Conservation (phyloP, 2,888 invertebrate species). For the Flabesymbios commensalis region DNA sequence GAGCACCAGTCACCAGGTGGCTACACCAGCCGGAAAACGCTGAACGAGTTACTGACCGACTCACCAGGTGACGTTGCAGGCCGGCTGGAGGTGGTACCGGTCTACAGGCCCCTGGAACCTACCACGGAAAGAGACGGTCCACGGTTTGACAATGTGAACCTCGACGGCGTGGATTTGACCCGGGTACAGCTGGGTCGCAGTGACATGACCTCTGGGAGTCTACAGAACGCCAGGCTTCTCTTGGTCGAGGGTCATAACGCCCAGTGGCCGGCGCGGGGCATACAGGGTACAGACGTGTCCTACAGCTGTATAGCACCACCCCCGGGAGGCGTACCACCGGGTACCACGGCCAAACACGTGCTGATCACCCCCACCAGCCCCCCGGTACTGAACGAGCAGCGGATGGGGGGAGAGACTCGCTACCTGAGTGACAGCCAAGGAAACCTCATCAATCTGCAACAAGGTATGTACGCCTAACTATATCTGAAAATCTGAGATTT, state of each 20-base stretch:
- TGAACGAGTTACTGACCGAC: conserved; percentile 5
- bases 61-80: not conserved
- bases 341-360: not conserved
- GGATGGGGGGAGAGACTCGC: not conserved
- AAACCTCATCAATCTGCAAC: not conserved
- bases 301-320: not conserved
- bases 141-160: not conserved
- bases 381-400: no score
- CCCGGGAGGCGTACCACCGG: not conserved
- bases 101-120: conserved; percentile 14
- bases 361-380: not conserved
- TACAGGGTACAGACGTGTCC: not conserved
- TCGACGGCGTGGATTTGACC: conserved; percentile 1
- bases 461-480: no score
- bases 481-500: no score
- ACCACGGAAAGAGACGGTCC: not conserved
- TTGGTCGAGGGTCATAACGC: not conserved
- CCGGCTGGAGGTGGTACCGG: conserved; percentile 11
- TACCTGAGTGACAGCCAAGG: conserved; percentile 2
- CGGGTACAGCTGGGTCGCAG: not conserved
- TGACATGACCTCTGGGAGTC: not conserved
- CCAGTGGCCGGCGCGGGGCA: not conserved
- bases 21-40: not conserved
- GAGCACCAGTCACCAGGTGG: not conserved
- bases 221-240: not conserved